Evolutionary conservation across 2,113 vertebrate species (phyloP).

Genomic region (Caloenas nicobarica): DNA sequence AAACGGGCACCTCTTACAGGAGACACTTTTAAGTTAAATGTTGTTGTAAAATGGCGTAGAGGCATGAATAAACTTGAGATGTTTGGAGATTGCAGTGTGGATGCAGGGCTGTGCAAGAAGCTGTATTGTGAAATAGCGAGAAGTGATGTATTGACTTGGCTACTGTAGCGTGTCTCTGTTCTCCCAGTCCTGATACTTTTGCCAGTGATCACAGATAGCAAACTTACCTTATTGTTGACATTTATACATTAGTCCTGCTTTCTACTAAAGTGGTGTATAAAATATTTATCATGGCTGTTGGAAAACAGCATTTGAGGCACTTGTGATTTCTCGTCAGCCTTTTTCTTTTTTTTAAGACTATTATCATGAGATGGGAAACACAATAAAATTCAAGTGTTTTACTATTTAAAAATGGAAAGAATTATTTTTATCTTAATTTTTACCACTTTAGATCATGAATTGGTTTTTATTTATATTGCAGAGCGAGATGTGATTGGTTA

Average conservation of each 20-base stretch:
- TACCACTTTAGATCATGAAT: neutral
- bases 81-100: neutral
- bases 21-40: neutral
- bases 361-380: neutral
- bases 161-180: neutral
- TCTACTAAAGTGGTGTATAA: neutral
- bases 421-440: neutral
- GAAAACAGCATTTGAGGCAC: neutral
- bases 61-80: neutral
- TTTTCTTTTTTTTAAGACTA: neutral
- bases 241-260: neutral
- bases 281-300: conserved; percentile 23
- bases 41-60: neutral
- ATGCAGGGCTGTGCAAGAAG: neutral
- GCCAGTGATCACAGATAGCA: neutral
- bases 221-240: neutral
- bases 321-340: neutral
- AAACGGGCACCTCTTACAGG: neutral
- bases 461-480: neutral
- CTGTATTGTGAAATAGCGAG: neutral
- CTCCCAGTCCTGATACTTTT: neutral
- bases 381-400: neutral
- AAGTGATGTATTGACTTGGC: neutral
- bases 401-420: neutral
- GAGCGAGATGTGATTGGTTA: neutral